Evolutionary conservation across 2,113 vertebrate species (phyloP).

Genomic region (Semicossyphus pulcher): DNA sequence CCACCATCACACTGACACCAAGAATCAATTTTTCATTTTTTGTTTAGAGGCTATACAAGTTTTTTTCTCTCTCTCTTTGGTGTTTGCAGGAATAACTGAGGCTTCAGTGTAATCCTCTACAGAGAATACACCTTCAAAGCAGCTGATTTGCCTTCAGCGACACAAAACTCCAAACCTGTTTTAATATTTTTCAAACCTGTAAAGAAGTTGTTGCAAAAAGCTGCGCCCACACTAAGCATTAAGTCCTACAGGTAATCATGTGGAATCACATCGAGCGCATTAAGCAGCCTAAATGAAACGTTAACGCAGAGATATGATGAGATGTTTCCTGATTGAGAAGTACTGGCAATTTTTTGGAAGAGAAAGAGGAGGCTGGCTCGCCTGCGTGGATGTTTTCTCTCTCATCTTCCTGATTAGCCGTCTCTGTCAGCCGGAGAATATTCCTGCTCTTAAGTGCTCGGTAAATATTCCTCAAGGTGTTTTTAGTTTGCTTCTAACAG

Average conservation of each 20-base stretch:
- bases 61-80: constrained; percentile 40
- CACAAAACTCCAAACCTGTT: constrained; percentile 26
- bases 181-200: constrained; percentile 27
- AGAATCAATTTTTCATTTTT: constrained; percentile 66
- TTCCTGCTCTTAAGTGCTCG: constrained; percentile 56
- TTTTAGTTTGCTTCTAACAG: constrained; percentile 63
- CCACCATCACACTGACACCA: constrained; percentile 39
- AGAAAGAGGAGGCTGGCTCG: constrained; percentile 46
- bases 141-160: constrained; percentile 45
- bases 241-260: constrained; percentile 35
- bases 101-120: constrained; percentile 24
- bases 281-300: constrained; percentile 36
- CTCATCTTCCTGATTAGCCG: constrained; percentile 70
- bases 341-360: constrained; percentile 48
- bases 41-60: constrained; percentile 56
- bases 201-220: constrained; percentile 12
- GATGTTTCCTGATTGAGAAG: constrained; percentile 65
- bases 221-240: constrained; percentile 1
- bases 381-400: constrained; percentile 50
- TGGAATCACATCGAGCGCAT: constrained; percentile 32
- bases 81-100: constrained; percentile 42
- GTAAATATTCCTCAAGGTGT: constrained; percentile 72
- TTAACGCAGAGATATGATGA: constrained; percentile 45
- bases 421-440: constrained; percentile 59
- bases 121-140: constrained; percentile 14